Evolutionary conservation across 1,140 invertebrate species (phyloP), one percentile per base, ranked within the genome.

Genomic region (Telenomus remus): DNA sequence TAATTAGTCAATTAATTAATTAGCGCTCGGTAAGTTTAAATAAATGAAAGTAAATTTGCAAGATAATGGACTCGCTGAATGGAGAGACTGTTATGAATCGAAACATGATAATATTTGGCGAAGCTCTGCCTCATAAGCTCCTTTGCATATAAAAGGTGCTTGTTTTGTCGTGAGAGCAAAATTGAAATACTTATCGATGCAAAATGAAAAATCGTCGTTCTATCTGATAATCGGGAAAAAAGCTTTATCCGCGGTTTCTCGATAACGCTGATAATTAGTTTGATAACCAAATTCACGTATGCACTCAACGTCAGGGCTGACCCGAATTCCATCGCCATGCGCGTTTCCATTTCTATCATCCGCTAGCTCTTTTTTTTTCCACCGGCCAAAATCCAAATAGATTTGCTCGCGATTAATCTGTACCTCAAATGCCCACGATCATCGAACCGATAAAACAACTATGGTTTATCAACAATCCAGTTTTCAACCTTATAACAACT

Each of bases 331-430:
- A 59, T 42, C 57, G 12, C 15, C 6, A 16, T 46, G 15, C 34
- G 50, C 43, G 72, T 75, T 75, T 69, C 64, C 72, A 75, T 75
- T 64, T 75, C 72, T 60, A 75, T 75, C 42, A 49, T 9, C n/a
- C 53, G 19, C 19, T 6, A 27, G 48, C 37, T 33, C 51, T 61
- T 74, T 75, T 59, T 56, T 49, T 11, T 46, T n/a, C 37, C 37
- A 12, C 43, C 42, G 49, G 49, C 74, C 10, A 56, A 76, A 76
- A 76, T 71, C 68, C 74, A 68, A n/a, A 76, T 76, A 76, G 74
- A 76, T 76, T 42, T 46, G 61, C 37, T 76, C 68, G 70, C 72
- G 76, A 79, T 80, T 78, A 81, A 80, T 81, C 75, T 73, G 54
- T 54, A 34, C 50, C 71, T 65, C 34, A 70, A 76, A 78, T 80